Conservation (phyloP, 1,140 invertebrate species). For the Temnothorax nylanderi region DNA sequence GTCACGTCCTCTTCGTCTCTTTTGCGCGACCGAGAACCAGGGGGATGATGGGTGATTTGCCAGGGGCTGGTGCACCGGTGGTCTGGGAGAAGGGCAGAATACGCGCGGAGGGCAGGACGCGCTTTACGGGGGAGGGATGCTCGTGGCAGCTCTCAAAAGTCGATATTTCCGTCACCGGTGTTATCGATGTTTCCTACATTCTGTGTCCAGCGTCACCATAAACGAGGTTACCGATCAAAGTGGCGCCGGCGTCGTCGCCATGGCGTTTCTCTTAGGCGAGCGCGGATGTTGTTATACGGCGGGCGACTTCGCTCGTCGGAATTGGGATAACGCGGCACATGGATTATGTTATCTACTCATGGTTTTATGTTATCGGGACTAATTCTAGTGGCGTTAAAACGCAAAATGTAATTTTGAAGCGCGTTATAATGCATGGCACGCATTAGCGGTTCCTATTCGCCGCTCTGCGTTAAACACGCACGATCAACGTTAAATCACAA, state of each 20-base stretch:
- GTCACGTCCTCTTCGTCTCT: conserved; percentile 46
- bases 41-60: conserved; percentile 71
- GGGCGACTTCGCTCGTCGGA: conserved; percentile 8
- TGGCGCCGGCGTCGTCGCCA: conserved; percentile 70
- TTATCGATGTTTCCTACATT: conserved; percentile 84
- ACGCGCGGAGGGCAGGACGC: conserved; percentile 55
- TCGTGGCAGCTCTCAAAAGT: conserved; percentile 82
- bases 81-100: conserved; percentile 40
- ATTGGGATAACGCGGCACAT: conserved; percentile 35
- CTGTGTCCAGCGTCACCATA: conserved; percentile 81
- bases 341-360: conserved; percentile 22
- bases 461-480: neutral
- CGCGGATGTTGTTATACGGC: conserved; percentile 24
- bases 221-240: conserved; percentile 84
- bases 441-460: neutral
- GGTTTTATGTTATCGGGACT: neutral
- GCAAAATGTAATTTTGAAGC: neutral
- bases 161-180: conserved; percentile 84
- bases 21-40: conserved; percentile 62
- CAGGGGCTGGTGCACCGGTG: conserved; percentile 72
- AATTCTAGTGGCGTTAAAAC: conserved; percentile 5
- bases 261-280: conserved; percentile 45
- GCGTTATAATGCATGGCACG: neutral
- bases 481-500: neutral
- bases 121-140: conserved; percentile 62